Evolutionary conservation across 2,113 vertebrate species (phyloP), one percentile per base, ranked within the genome.

Genomic region (Thymallus thymallus): DNA sequence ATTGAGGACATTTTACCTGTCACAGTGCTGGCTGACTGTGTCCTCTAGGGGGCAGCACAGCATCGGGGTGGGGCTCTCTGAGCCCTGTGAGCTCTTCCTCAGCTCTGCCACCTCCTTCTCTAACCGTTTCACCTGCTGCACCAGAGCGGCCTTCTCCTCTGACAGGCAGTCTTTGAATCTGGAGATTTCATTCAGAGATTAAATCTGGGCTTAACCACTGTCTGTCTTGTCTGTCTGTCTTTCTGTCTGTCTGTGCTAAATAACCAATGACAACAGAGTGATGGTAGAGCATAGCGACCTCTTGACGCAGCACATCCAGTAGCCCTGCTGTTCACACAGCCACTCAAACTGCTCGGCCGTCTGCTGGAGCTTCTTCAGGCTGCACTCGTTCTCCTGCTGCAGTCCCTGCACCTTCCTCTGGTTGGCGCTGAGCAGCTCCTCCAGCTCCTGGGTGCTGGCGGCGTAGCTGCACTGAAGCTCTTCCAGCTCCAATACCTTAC

Each of bases 331-430:
- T 76, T 91, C 85, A 69, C 92, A 93, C 3, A 93, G 82, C 89
- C 89, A 89, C 82, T 93, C 92, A 3, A 91, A 91, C 89, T 93
- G 91, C 69, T 91, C 88, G 0, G 88, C 90, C 0, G 88, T 93
- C 65, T 89, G 84, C 70, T 87, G 88, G 0, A 93, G 89, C 56
- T 92, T 94, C 76, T 24, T 64, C 41, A 92, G 80, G 56, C 91
- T 89, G 2, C 80, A 48, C 32, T 88, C 30, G 9, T 92, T 92
- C 73, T 94, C 82, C 63, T 41, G 68, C 13, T 56, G 76, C 75
- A 86, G 76, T 68, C 80, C 76, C 71, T 68, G 22, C 58, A 81
- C 71, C 3, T 68, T 71, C 69, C 62, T 80, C 73, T 85, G 76
- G 35, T 76, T 74, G 76, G 35, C 35, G 35, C 35, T 12, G 10